Evolutionary conservation across 1,140 invertebrate species (phyloP).

Genomic region (Plectrocnemia conspersa): DNA sequence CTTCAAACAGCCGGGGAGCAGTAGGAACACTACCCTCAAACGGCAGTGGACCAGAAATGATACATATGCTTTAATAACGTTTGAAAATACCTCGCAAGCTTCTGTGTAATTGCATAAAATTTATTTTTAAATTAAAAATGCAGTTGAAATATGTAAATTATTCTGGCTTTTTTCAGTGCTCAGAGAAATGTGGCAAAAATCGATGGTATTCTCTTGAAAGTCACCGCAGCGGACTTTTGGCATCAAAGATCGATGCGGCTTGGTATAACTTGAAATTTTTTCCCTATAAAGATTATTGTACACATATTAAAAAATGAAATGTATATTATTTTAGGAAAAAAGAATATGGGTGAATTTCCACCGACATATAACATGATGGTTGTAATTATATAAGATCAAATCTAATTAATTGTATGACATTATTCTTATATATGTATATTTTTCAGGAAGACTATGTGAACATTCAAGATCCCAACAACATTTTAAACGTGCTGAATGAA

Average conservation of each 20-base stretch:
- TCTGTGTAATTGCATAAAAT: background rate
- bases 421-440: background rate
- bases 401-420: background rate
- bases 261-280: background rate
- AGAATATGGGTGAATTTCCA: background rate
- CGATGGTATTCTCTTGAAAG: constrained; percentile 1
- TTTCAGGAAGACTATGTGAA: constrained; percentile 6
- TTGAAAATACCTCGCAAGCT: background rate
- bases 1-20: background rate
- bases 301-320: background rate
- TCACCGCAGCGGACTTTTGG: constrained; percentile 28
- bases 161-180: constrained; percentile 24
- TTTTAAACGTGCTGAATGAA: constrained; percentile 28
- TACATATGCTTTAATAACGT: constrained; percentile 24
- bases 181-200: background rate
- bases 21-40: constrained; percentile 2
- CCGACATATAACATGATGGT: background rate
- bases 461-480: constrained; percentile 10
- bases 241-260: constrained; percentile 17
- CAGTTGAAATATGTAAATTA: background rate
- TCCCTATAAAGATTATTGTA: background rate
- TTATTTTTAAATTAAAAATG: background rate
- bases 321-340: constrained; percentile 3
- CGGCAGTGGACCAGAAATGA: background rate
- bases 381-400: no score